A percentile compares a stretch with the other conserved stretches of the same genome.
These are phyloP conservation scores for Trichopria drosophilae DNA, from an alignment of 2,888 invertebrate genomes.

Conservation along the genomic window DNA sequence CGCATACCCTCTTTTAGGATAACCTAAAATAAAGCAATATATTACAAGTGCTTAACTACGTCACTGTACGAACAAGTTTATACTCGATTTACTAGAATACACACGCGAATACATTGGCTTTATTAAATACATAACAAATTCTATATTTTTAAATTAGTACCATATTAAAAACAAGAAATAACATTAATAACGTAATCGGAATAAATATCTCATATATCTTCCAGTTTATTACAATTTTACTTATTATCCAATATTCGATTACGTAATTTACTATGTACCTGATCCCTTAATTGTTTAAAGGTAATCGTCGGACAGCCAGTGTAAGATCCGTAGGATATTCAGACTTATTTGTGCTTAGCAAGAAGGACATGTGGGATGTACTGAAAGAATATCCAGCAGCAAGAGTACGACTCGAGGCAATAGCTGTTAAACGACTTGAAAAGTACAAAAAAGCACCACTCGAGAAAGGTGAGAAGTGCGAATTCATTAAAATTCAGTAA, in stretches of 20 bases:
- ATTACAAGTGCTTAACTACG: too few relatives aligned
- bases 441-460: constrained; percentile 94
- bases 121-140: too few relatives aligned
- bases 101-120: too few relatives aligned
- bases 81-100: too few relatives aligned
- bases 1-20: too few relatives aligned
- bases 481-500: too few relatives aligned
- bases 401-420: constrained; percentile 91
- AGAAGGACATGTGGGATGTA: constrained; percentile 99
- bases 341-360: constrained; percentile 96
- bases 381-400: constrained; percentile 94
- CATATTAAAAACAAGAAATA: too few relatives aligned
- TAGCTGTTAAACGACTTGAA: constrained; percentile 95
- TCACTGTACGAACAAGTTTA: too few relatives aligned
- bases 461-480: constrained; percentile 88
- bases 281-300: constrained; percentile 64
- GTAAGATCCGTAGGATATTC: constrained; percentile 98
- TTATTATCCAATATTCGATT: background rate
- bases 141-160: too few relatives aligned
- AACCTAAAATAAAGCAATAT: too few relatives aligned
- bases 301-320: constrained; percentile 96
- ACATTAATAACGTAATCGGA: too few relatives aligned
- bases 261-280: constrained; percentile 54
- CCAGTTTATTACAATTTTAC: background rate
- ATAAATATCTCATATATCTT: too few relatives aligned